Conservation (phyloP, 2,113 vertebrate genomes). For the Mesitornis unicolor region DNA sequence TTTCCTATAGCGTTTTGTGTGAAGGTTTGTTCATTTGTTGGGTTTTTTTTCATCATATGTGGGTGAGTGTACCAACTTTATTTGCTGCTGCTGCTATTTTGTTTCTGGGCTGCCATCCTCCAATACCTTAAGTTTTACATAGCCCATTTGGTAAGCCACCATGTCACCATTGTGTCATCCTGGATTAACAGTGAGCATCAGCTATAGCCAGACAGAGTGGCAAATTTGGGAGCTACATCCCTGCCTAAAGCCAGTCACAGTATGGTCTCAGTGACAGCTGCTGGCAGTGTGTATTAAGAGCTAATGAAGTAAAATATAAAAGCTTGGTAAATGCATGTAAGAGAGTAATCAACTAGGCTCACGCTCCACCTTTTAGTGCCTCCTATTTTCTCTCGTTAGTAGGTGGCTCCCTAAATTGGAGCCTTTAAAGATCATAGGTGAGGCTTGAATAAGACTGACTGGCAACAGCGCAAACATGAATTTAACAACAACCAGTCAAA, state of each 20-base stretch:
- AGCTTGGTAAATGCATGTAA: neutral
- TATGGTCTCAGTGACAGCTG: neutral
- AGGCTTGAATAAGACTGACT: neutral
- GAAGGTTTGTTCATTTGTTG: neutral
- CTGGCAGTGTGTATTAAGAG: neutral
- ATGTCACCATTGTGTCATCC: neutral
- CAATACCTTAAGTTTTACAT: neutral
- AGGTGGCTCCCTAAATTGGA: conserved; percentile 17
- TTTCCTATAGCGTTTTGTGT: neutral
- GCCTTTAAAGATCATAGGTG: conserved; percentile 13
- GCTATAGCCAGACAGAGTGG: neutral
- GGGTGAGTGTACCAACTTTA: neutral
- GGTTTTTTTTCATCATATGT: neutral
- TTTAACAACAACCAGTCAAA: conserved; percentile 11
- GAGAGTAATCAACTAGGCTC: neutral
- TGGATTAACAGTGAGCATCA: neutral
- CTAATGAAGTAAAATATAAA: neutral
- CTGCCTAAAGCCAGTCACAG: neutral
- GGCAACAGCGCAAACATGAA: neutral
- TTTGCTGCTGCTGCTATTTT: neutral
- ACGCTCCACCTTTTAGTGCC: neutral
- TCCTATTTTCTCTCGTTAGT: neutral
- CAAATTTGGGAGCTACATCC: neutral
- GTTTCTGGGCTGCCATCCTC: neutral
- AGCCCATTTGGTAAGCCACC: neutral